Conservation (phyloP, 2,888 invertebrate species). For the Tryphoninae sp. region DNA sequence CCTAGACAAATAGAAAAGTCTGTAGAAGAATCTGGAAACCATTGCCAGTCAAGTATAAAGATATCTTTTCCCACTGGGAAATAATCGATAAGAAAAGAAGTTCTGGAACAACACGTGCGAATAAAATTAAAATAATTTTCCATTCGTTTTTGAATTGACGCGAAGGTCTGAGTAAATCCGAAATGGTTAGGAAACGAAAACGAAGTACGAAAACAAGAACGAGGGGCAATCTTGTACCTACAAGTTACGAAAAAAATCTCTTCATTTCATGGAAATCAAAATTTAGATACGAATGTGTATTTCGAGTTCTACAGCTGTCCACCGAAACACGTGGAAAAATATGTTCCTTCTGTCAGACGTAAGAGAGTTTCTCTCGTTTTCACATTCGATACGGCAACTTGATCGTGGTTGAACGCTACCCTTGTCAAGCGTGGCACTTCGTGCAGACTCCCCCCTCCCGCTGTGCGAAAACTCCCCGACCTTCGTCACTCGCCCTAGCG, state of each 20-base stretch:
- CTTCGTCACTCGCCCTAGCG: constrained; percentile 59
- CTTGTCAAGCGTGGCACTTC: constrained; percentile 47
- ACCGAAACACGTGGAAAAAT: constrained; percentile 46
- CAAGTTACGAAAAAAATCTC: neutral
- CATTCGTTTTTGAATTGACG: no score
- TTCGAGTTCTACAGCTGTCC: constrained; percentile 50
- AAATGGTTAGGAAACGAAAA: no score
- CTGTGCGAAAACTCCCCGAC: constrained; percentile 54
- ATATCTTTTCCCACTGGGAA: no score
- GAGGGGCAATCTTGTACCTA: neutral
- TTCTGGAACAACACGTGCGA: no score
- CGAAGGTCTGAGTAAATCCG: no score
- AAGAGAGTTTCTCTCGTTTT: constrained; percentile 51
- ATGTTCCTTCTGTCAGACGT: constrained; percentile 42
- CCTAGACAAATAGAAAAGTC: no score
- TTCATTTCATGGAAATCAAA: constrained; percentile 1
- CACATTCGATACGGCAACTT: constrained; percentile 56
- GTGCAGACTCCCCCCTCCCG: constrained; percentile 31
- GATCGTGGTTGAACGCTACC: constrained; percentile 49
- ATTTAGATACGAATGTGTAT: constrained; percentile 31
- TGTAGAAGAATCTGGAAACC: no score
- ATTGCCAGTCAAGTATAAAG: no score
- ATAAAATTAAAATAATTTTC: no score
- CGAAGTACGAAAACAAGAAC: neutral
- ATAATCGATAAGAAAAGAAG: no score